Base-by-base conservation (phyloP, 2,888 invertebrate species). In the Strigamia transsilvanica region DNA sequence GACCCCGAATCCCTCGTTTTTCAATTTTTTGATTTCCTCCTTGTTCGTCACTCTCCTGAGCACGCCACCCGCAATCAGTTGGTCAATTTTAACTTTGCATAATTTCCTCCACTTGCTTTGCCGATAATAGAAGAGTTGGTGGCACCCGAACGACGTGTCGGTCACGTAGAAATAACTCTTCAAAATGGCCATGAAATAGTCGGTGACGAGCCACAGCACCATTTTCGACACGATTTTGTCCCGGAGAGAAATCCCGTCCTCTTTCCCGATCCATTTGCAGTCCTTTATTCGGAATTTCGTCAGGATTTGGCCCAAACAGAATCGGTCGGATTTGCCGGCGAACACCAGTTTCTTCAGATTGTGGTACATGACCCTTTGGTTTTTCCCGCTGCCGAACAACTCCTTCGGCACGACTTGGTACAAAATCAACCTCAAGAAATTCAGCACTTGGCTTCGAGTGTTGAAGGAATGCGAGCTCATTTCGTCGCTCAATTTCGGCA, bases 91-190 rank as follows among this genome's bases (percentile, higher is more conserved):
- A 0, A 23, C 61, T 2, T 66, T 12, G 21, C 21, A 23, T 21
- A 66, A 21, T 21, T 66, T 66, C 21, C 21, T 66, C 61, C 61
- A 66, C 12, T 66, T 66, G 61, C 61, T 66, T 21, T 66, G 61
- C 12, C 61, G 61, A 21, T 66, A 66, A 7, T 66, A 66, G 18
- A 66, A 66, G 0, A 66, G 61, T 66, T 66, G 18, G 23, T 66
- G 61, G 23, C 12, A 66, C 4, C 61, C 61, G 21, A 66, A 66
- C 5, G 61, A 66, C 23, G 61, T 66, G 23, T 66, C 61, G 21
- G 61, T 66, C 12, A 66, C 21, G 61, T 66, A 66, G 18, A 66
- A 66, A 21, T 23, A 66, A 7, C 21, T 66, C 23, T 23, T 66
- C 61, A 66, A 23, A 21, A 66, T 23, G 21, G 23, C 9, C 61